Evolutionary conservation across 2,113 vertebrate species (phyloP).

Genomic region (Microtus ochrogaster): DNA sequence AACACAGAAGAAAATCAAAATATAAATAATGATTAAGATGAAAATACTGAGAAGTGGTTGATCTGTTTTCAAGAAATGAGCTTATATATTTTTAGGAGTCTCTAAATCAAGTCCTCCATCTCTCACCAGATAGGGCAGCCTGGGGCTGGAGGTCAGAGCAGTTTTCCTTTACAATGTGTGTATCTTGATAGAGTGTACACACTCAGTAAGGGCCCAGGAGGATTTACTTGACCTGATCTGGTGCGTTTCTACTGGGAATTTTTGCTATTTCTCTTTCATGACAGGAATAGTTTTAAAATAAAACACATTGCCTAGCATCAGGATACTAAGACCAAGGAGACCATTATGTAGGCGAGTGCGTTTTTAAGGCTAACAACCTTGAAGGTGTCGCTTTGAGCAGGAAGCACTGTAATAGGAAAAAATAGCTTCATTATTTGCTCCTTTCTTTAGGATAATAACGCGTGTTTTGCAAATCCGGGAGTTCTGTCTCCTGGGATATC

Average conservation of each 20-base stretch:
- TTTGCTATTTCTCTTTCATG: slow-evolving; percentile 4
- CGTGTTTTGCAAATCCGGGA: background rate
- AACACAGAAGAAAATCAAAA: background rate
- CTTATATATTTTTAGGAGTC: background rate
- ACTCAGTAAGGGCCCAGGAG: background rate
- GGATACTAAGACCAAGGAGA: slow-evolving; percentile 28
- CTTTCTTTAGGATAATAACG: background rate
- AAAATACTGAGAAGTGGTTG: background rate
- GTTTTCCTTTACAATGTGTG: background rate
- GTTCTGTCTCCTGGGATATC: background rate
- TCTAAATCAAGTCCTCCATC: background rate
- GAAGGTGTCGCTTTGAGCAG: background rate
- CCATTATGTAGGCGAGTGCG: slow-evolving; percentile 29
- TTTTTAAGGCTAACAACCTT: slow-evolving; percentile 49
- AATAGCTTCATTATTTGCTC: background rate
- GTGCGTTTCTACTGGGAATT: background rate
- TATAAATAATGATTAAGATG: background rate
- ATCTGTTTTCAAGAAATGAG: background rate
- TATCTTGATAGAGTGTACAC: background rate
- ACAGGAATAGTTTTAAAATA: slow-evolving; percentile 60
- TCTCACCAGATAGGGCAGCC: background rate
- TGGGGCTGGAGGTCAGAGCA: background rate
- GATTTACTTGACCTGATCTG: slow-evolving; percentile 13
- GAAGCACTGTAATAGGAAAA: slow-evolving; percentile 40
- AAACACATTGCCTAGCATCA: slow-evolving; percentile 51